phyloP scores from a whole-genome alignment of 2,113 vertebrate species.

The Vulpes lagopus region DNA sequence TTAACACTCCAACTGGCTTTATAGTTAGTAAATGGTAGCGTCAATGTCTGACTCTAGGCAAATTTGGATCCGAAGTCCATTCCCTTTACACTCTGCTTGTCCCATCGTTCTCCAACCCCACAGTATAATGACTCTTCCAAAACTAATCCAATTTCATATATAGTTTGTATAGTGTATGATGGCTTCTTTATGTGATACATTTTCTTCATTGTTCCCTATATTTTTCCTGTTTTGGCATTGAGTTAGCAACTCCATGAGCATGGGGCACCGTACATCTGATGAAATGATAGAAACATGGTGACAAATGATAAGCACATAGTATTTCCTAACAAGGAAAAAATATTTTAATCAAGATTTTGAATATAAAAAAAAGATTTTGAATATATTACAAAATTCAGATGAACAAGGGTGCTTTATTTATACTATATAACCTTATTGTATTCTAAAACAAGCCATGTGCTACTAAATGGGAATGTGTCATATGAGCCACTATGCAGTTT shows the following conservation, averaged over 20 bases:
- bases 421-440: neutral
- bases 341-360: neutral
- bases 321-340: neutral
- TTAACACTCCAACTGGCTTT: neutral
- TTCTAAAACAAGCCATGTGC: neutral
- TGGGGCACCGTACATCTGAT: neutral
- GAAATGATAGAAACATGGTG: neutral
- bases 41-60: neutral
- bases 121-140: neutral
- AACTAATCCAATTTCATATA: neutral
- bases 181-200: neutral
- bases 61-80: neutral
- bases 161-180: neutral
- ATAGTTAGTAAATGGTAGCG: neutral
- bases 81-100: neutral
- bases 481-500: neutral
- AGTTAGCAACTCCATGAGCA: neutral
- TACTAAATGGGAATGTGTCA: neutral
- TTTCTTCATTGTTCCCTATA: neutral
- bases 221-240: neutral
- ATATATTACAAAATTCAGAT: neutral
- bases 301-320: neutral
- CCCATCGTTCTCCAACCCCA: fast-evolving
- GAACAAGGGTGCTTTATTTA: neutral
- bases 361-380: too few species aligned